These are phyloP conservation scores for Acanthurus lineatus DNA, from an alignment of 2,797 vertebrate species.

Conservation along the genomic window DNA sequence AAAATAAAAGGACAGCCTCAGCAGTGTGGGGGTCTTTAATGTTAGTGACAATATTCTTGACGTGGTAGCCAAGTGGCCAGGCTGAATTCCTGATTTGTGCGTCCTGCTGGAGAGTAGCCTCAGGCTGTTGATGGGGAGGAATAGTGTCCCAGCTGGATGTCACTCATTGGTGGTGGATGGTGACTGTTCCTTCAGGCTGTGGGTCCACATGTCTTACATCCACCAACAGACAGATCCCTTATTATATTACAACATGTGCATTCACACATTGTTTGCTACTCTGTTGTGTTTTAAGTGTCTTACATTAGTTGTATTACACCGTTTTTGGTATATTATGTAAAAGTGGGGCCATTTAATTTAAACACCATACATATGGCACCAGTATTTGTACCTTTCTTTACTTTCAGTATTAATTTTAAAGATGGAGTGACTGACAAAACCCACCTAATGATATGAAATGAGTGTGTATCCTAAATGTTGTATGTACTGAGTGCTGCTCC, in stretches of 20 bases:
- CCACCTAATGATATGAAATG: too few species aligned
- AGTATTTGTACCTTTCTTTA: too few species aligned
- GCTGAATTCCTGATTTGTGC: conserved; percentile 16
- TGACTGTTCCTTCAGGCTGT: conserved; percentile 25
- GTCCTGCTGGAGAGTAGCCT: conserved; percentile 43
- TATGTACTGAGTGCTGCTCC: too few species aligned
- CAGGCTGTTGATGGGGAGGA: conserved; percentile 47
- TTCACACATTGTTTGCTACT: not conserved
- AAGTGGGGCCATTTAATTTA: too few species aligned
- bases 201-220: conserved; percentile 8
- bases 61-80: conserved; percentile 6
- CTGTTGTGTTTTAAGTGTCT: not conserved
- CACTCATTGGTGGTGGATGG: conserved; percentile 16
- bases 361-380: too few species aligned
- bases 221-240: conserved; percentile 19
- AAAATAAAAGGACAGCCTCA: conserved; percentile 24
- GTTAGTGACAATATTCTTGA: not conserved
- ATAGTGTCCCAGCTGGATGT: conserved; percentile 41
- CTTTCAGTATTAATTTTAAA: too few species aligned
- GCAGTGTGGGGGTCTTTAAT: conserved; percentile 23
- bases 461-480: too few species aligned
- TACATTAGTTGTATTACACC: not conserved
- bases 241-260: not conserved
- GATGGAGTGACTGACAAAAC: too few species aligned
- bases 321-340: too few species aligned